These are phyloP conservation scores for Dione vanillae DNA, from an alignment of 2,888 invertebrate species.

Conservation along the genomic window DNA sequence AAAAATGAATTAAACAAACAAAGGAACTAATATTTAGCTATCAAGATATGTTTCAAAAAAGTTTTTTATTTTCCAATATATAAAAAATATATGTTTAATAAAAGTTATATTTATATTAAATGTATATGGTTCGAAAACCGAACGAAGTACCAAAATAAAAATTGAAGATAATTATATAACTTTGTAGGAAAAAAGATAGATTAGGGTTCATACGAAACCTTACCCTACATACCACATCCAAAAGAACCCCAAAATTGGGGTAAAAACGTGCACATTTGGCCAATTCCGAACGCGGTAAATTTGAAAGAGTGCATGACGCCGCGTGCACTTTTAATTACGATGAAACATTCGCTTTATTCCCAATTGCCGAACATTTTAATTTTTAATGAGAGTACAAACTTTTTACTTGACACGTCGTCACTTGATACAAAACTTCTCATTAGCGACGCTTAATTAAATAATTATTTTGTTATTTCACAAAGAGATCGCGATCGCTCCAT, in stretches of 20 bases:
- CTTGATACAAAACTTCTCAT: constrained; percentile 14
- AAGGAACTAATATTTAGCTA: too few species aligned
- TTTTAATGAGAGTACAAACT: constrained; percentile 26
- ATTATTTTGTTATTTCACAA: constrained; percentile 13
- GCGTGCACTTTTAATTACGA: constrained; percentile 20
- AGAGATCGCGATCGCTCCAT: not conserved
- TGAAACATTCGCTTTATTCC: constrained; percentile 1
- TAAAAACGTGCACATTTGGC: not conserved
- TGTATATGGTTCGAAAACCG: too few species aligned
- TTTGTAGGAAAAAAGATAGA: too few species aligned
- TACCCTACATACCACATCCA: not conserved
- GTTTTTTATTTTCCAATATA: too few species aligned
- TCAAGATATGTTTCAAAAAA: too few species aligned
- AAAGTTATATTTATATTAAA: too few species aligned
- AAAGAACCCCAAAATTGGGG: not conserved
- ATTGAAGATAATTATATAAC: too few species aligned
- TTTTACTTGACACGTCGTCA: constrained; percentile 20
- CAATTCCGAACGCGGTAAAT: not conserved
- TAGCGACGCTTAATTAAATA: constrained; percentile 22
- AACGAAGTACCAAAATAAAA: too few species aligned
- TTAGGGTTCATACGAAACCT: too few species aligned
- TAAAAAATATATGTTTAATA: too few species aligned
- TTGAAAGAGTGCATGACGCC: constrained; percentile 8
- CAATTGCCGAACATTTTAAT: constrained; percentile 18
- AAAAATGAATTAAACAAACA: too few species aligned